These are phyloP conservation scores for Diogma glabrata DNA, from an alignment of 2,888 invertebrate genomes.

Conservation along the genomic window DNA sequence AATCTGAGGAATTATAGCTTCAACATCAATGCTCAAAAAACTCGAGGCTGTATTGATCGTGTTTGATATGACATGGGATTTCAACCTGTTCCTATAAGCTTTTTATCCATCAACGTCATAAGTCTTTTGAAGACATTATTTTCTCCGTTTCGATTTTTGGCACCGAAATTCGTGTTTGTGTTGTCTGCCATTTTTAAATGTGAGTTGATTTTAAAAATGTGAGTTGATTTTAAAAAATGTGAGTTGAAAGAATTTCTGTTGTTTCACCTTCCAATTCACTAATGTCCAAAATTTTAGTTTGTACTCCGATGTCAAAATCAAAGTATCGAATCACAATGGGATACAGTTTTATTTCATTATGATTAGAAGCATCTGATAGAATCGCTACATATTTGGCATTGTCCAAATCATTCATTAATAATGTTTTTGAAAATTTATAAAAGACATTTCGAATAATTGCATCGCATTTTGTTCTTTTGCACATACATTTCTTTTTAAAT, in stretches of 20 bases:
- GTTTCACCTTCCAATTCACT: slow-evolving; percentile 1
- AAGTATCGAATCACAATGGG: slow-evolving; percentile 13
- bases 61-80: too few species aligned
- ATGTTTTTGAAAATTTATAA: neutral
- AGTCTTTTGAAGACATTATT: too few species aligned
- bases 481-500: slow-evolving; percentile 14
- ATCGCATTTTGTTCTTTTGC: neutral
- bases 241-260: slow-evolving; percentile 14
- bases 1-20: slow-evolving; percentile 16
- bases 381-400: slow-evolving; percentile 11
- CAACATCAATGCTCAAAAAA: slow-evolving; percentile 20
- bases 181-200: slow-evolving; percentile 7
- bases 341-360: slow-evolving; percentile 19
- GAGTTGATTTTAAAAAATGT: slow-evolving; percentile 11
- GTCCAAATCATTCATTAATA: neutral
- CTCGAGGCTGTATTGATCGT: slow-evolving; percentile 17
- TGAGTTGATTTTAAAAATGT: too few species aligned
- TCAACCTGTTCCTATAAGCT: too few species aligned
- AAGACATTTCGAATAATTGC: neutral
- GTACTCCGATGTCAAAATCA: neutral
- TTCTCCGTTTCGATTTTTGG: slow-evolving; percentile 11
- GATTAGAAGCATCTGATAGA: slow-evolving; percentile 18
- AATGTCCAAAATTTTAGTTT: slow-evolving; percentile 5
- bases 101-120: too few species aligned
- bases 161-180: slow-evolving; percentile 10